phyloP scores from a whole-genome alignment of 2,113 vertebrate species.

The Semnornis frantzii region DNA sequence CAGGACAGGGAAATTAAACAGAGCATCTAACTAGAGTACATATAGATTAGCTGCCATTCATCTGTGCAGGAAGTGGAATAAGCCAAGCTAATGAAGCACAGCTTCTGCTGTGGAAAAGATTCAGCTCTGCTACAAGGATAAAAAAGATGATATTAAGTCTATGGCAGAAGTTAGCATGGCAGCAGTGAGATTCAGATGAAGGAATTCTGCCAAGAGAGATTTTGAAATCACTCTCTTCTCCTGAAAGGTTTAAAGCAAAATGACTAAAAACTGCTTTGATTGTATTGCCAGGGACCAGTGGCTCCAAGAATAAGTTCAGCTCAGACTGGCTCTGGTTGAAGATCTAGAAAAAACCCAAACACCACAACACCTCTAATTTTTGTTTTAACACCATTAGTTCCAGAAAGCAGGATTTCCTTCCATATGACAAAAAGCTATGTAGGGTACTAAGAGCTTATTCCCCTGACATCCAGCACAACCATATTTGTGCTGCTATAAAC shows the following conservation, averaged over 20 bases:
- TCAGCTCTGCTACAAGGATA: slow-evolving; percentile 38
- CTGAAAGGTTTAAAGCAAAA: slow-evolving; percentile 26
- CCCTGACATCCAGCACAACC: background rate
- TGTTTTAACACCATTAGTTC: background rate
- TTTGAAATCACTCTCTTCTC: slow-evolving; percentile 10
- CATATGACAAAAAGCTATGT: background rate
- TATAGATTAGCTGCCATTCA: slow-evolving; percentile 38
- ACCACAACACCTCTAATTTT: too few species aligned
- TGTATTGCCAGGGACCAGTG: background rate
- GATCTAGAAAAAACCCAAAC: background rate
- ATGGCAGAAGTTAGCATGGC: slow-evolving; percentile 18
- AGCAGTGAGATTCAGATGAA: slow-evolving; percentile 52
- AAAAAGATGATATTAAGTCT: slow-evolving; percentile 31
- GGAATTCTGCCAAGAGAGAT: slow-evolving; percentile 38
- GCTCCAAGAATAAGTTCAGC: slow-evolving; percentile 10
- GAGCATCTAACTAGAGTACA: background rate
- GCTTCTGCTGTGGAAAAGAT: slow-evolving; percentile 36
- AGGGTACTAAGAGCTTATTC: slow-evolving; percentile 18
- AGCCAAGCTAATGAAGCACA: slow-evolving; percentile 59
- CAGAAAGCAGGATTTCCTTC: background rate
- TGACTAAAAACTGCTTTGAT: slow-evolving; percentile 29
- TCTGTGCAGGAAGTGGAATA: slow-evolving; percentile 38
- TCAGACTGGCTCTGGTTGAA: background rate
- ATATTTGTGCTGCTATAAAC: slow-evolving; percentile 22
- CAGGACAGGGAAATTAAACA: slow-evolving; percentile 22